Conservation (phyloP, 2,888 invertebrate genomes). For the Strigamia crassipes region DNA sequence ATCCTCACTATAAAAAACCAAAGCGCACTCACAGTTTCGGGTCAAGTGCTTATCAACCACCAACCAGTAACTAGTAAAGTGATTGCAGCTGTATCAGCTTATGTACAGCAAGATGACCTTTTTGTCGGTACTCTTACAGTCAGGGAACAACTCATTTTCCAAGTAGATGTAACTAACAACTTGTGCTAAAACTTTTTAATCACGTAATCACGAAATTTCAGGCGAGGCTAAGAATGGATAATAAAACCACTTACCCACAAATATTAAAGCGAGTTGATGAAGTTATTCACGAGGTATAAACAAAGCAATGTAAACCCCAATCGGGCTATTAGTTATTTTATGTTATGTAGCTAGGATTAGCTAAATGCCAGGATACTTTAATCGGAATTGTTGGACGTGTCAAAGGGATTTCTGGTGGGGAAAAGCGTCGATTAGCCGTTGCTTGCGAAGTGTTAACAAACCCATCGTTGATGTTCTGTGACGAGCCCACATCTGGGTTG, state of each 20-base stretch:
- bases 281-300: slow-evolving; percentile 74
- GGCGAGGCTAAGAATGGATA: slow-evolving; percentile 82
- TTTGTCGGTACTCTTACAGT: slow-evolving; percentile 91
- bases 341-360: slow-evolving; percentile 71
- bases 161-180: background rate
- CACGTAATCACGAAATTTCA: slow-evolving; percentile 72
- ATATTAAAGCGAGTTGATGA: slow-evolving; percentile 80
- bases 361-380: slow-evolving; percentile 85
- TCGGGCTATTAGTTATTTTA: background rate
- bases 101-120: slow-evolving; percentile 92
- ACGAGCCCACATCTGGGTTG: slow-evolving; percentile 95
- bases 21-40: slow-evolving; percentile 61
- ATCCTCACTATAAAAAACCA: slow-evolving; percentile 70
- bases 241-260: slow-evolving; percentile 72
- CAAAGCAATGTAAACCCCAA: slow-evolving; percentile 49
- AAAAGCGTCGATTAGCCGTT: slow-evolving; percentile 91
- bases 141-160: slow-evolving; percentile 60
- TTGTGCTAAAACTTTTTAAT: background rate
- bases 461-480: slow-evolving; percentile 93
- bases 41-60: slow-evolving; percentile 69
- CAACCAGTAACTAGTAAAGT: slow-evolving; percentile 70
- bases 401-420: slow-evolving; percentile 95
- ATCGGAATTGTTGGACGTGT: slow-evolving; percentile 86
- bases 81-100: slow-evolving; percentile 79
- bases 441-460: slow-evolving; percentile 96